Percentiles rank a stretch among this genome's conserved stretches.
Evolutionary conservation across 2,797 vertebrate genomes (phyloP).

Genomic region (Lepidocolaptes lacrymiger): DNA sequence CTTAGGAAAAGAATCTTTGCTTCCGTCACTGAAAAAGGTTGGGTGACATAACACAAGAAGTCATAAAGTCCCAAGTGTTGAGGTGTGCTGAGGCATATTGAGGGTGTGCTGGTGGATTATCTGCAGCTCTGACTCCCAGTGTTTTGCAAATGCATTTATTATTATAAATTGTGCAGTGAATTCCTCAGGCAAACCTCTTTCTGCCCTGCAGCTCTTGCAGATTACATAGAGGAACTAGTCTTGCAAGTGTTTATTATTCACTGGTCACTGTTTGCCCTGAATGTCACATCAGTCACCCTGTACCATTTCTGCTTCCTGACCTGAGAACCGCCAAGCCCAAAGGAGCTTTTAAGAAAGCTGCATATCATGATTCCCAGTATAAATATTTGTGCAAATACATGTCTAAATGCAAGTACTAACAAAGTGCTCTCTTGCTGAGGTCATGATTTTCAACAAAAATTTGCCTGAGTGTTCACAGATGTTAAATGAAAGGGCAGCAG

Average conservation of each 20-base stretch:
- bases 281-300: neutral
- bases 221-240: neutral
- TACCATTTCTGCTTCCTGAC: neutral
- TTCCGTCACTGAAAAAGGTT: neutral
- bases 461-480: neutral
- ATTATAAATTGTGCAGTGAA: neutral
- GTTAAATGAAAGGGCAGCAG: neutral
- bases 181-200: neutral
- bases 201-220: neutral
- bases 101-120: neutral
- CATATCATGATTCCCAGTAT: neutral
- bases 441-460: constrained; percentile 11
- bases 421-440: neutral
- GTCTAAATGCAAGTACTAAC: neutral
- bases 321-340: neutral
- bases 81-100: neutral
- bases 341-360: constrained; percentile 26
- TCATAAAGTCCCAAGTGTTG: neutral
- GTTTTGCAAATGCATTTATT: neutral
- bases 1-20: neutral
- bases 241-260: neutral
- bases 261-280: neutral
- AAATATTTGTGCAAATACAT: constrained; percentile 33
- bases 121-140: neutral
- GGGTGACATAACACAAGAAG: neutral